A percentile compares a stretch with the other conserved stretches of the same genome.
phyloP scores from a whole-genome alignment of 2,888 invertebrate species.

The Willowsia nigromaculata region DNA sequence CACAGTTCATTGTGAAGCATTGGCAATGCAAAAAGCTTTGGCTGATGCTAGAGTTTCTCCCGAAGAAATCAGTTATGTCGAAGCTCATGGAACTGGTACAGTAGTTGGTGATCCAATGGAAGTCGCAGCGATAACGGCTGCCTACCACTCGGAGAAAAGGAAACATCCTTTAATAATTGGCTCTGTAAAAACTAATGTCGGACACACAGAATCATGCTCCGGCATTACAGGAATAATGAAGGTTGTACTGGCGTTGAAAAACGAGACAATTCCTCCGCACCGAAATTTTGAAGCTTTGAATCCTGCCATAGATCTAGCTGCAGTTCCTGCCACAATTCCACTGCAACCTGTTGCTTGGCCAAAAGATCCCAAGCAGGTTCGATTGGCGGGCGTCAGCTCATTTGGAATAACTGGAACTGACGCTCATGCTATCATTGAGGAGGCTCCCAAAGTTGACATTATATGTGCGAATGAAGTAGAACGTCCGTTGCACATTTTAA shows the following conservation, averaged over 20 bases:
- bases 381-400: slow-evolving; percentile 65
- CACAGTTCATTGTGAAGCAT: slow-evolving; percentile 57
- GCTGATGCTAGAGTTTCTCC: slow-evolving; percentile 38
- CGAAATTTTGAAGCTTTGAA: slow-evolving; percentile 57
- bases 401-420: slow-evolving; percentile 67
- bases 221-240: slow-evolving; percentile 71
- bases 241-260: slow-evolving; percentile 60
- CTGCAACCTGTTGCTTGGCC: slow-evolving; percentile 18
- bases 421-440: slow-evolving; percentile 61
- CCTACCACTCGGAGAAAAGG: slow-evolving; percentile 31
- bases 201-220: slow-evolving; percentile 70
- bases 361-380: not conserved
- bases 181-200: slow-evolving; percentile 73
- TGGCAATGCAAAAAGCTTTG: slow-evolving; percentile 64
- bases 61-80: slow-evolving; percentile 36
- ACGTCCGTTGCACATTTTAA: slow-evolving; percentile 66
- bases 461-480: not conserved
- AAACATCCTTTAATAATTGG: slow-evolving; percentile 60
- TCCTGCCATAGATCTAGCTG: slow-evolving; percentile 68
- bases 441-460: not conserved
- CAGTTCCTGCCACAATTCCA: slow-evolving; percentile 71
- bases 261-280: slow-evolving; percentile 70
- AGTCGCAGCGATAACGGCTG: slow-evolving; percentile 62
- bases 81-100: slow-evolving; percentile 56
- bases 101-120: slow-evolving; percentile 73